Base-by-base conservation (phyloP, 2,113 vertebrate species). In the Epinephelus moara region DNA sequence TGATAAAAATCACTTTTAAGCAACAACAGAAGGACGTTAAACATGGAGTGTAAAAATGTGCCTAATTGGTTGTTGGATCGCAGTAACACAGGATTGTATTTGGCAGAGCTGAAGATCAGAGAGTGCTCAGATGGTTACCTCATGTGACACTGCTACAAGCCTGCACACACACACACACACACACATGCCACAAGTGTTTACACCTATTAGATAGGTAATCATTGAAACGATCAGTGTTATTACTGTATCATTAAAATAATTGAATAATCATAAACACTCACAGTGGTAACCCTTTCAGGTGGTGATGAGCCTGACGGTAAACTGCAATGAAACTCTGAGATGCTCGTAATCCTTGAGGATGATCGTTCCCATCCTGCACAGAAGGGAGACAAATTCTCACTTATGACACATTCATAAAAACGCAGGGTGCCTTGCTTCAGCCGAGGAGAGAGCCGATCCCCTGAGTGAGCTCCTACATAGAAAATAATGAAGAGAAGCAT, bases 401-500 rank as follows among this genome's bases (percentile, higher is more conserved):
- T 81, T 63, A 37, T 11, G 40, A 68, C 82, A 80, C 63, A 76
- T 79, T 76, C 57, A 63, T 37, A 63, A 45, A 63, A 79, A 81
- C 19, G 3, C 12, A 15, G 57, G 71, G 19, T 0, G 10, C 30
- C 70, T 71, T 21, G 78, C 60, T 85, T 59, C 61, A 63, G 78
- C 45, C 67, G 53, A 37, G 40, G 64, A 78, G 17, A 8, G 64
- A 73, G 62, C 45, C 13, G 19, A 70, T 81, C 81, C 79, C 60
- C 47, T 25, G 66, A 37, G 83, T 64, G 55, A 75, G 70, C 66
- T 64, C 59, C 63, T 63, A 50, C 19, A 59, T 27, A 11, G 88
- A 72, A 81, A 71, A 72, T 60, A 79, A 76, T 75, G 50, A 82
- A 82, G 76, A 82, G 72, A 73, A 82, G 12, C 45, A 60, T 56